These are phyloP conservation scores for Metellina segmentata DNA, from an alignment of 2,888 invertebrate species.

Conservation along the genomic window DNA sequence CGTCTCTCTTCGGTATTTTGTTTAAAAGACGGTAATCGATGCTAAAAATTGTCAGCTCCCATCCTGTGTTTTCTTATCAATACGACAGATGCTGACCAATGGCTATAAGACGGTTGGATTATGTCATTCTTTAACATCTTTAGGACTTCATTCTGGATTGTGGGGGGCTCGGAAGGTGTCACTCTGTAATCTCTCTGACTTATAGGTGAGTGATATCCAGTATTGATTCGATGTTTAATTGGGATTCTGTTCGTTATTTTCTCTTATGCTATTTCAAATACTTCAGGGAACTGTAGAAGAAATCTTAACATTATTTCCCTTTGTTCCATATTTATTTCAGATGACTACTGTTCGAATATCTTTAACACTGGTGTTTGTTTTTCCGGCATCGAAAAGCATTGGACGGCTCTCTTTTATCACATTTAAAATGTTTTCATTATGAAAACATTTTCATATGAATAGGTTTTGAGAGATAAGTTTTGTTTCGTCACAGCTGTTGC, in stretches of 20 bases:
- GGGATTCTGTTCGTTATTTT: neutral
- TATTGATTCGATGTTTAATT: conserved; percentile 24
- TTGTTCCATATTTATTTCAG: neutral
- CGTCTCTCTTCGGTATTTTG: conserved; percentile 19
- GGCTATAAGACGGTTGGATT: conserved; percentile 1
- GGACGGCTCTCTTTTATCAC: neutral
- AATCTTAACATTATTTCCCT: neutral
- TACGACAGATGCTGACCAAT: conserved; percentile 11
- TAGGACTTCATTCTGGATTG: neutral
- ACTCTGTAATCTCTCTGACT: conserved; percentile 12
- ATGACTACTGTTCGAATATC: neutral
- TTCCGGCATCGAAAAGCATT: no score
- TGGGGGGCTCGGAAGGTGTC: neutral
- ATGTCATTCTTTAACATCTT: conserved; percentile 21
- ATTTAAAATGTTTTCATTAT: neutral
- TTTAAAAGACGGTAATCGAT: conserved; percentile 5
- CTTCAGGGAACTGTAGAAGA: neutral
- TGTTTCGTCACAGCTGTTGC: neutral
- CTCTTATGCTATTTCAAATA: neutral
- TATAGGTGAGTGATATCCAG: neutral
- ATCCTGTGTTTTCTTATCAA: conserved; percentile 28
- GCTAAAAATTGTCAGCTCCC: neutral
- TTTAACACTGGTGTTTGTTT: no score
- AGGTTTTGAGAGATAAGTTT: neutral
- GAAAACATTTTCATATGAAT: neutral